phyloP scores from a whole-genome alignment of 2,113 vertebrate genomes.

The Thymallus thymallus region DNA sequence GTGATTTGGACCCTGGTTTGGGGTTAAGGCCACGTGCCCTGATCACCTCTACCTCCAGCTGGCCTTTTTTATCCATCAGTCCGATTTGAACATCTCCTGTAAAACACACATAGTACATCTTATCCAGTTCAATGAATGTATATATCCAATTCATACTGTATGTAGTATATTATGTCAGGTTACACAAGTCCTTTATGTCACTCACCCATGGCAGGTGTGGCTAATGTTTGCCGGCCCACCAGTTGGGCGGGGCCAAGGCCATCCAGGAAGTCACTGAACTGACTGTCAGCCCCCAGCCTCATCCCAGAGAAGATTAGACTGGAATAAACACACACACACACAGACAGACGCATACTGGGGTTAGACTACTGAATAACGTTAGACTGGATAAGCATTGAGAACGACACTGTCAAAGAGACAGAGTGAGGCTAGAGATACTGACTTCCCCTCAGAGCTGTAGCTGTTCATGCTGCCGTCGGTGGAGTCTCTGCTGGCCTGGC shows the following conservation, averaged over 20 bases:
- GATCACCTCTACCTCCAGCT: conserved; percentile 98
- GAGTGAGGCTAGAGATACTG: conserved; percentile 64
- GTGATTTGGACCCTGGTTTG: conserved; percentile 97
- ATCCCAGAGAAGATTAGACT: conserved; percentile 98
- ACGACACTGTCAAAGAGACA: conserved; percentile 44
- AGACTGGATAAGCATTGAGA: background rate
- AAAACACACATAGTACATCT: background rate
- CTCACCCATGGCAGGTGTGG: conserved; percentile 98
- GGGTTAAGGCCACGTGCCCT: conserved; percentile 94
- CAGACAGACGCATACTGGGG: background rate
- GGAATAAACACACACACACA: conserved; percentile 23
- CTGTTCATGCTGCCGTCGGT: conserved; percentile 98
- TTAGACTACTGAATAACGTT: background rate
- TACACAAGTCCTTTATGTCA: background rate
- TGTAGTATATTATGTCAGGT: background rate
- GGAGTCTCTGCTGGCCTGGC: conserved; percentile 94
- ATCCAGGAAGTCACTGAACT: conserved; percentile 98
- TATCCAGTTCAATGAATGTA: background rate
- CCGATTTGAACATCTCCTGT: conserved; percentile 97
- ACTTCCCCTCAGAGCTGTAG: conserved; percentile 99
- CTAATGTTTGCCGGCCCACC: conserved; percentile 94
- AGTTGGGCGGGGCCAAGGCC: conserved; percentile 95
- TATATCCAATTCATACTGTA: background rate
- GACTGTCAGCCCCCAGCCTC: conserved; percentile 92
- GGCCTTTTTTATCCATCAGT: conserved; percentile 96